phyloP scores from a whole-genome alignment of 1,140 invertebrate genomes.

The Drosophila murphyi region DNA sequence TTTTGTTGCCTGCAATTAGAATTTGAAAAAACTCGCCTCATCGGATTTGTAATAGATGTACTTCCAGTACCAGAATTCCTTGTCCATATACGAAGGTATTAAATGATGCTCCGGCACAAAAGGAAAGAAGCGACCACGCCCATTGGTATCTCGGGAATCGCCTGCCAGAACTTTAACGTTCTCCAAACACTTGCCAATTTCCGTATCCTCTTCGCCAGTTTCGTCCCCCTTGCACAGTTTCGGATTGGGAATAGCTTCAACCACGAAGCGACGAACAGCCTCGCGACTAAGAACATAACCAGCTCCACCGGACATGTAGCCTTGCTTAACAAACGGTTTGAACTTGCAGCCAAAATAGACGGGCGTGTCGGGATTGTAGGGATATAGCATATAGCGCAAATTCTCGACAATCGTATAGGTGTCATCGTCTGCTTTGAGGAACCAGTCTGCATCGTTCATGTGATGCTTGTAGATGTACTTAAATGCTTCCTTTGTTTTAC shows the following conservation, averaged over 20 bases:
- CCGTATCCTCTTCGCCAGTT: slow-evolving; percentile 93
- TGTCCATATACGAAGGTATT: slow-evolving; percentile 18
- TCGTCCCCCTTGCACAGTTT: slow-evolving; percentile 86
- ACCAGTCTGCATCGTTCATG: slow-evolving; percentile 94
- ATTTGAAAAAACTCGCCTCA: slow-evolving; percentile 6
- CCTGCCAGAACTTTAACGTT: slow-evolving; percentile 93
- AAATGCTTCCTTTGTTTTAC: slow-evolving; percentile 97
- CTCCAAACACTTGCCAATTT: slow-evolving; percentile 96
- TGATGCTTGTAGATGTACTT: slow-evolving; percentile 94
- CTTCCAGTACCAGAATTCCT: slow-evolving; percentile 55
- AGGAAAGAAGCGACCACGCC: slow-evolving; percentile 96
- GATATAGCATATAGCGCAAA: slow-evolving; percentile 93
- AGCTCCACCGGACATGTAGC: slow-evolving; percentile 97
- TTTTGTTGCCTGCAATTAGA: too few relatives aligned
- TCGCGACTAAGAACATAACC: slow-evolving; percentile 95
- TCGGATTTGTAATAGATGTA: slow-evolving; percentile 55
- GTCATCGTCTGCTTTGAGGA: slow-evolving; percentile 97
- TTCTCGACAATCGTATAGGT: slow-evolving; percentile 97
- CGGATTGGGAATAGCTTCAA: slow-evolving; percentile 88
- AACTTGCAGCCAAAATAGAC: slow-evolving; percentile 96
- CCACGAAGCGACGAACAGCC: slow-evolving; percentile 90
- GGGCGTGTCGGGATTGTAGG: slow-evolving; percentile 89
- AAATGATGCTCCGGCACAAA: slow-evolving; percentile 87
- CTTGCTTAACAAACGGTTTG: slow-evolving; percentile 93
- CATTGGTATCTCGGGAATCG: slow-evolving; percentile 93